A percentile compares a stretch with the other conserved stretches of the same genome.
phyloP scores from a whole-genome alignment of 1,140 invertebrate species.

The Saccostrea cuccullata region DNA sequence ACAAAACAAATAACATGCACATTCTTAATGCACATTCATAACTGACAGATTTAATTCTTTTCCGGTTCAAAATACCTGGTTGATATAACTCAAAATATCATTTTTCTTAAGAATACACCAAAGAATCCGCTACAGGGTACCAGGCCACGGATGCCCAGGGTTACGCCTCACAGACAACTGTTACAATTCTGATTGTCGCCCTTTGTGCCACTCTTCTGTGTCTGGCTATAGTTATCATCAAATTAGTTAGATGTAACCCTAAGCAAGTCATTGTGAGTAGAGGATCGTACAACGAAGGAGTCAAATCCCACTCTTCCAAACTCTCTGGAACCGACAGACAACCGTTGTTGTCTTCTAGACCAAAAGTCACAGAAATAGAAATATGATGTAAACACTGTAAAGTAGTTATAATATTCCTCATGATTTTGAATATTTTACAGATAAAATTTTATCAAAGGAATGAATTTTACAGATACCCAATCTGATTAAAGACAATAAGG shows the following conservation, averaged over 20 bases:
- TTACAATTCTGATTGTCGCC: neutral
- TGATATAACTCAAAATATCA: neutral
- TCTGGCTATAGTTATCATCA: neutral
- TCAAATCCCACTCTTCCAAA: neutral
- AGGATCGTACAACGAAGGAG: neutral
- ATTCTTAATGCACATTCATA: neutral
- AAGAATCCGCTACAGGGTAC: neutral
- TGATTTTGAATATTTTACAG: too few species aligned
- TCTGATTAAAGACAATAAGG: too few species aligned
- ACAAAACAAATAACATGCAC: too few species aligned
- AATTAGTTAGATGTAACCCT: neutral
- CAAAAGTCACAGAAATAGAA: neutral
- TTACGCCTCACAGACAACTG: neutral
- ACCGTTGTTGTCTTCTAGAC: neutral
- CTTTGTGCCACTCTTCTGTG: slow-evolving; percentile 14
- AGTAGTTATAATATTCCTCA: too few species aligned
- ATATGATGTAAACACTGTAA: neutral
- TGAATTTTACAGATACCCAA: too few species aligned
- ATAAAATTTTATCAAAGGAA: too few species aligned
- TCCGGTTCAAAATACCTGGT: too few species aligned
- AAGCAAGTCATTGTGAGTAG: neutral
- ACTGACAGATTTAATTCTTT: neutral
- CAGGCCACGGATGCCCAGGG: neutral
- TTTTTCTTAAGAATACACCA: neutral
- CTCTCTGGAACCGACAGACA: neutral